phyloP scores from a whole-genome alignment of 2,113 vertebrate genomes.

The Pelecanus crispus region DNA sequence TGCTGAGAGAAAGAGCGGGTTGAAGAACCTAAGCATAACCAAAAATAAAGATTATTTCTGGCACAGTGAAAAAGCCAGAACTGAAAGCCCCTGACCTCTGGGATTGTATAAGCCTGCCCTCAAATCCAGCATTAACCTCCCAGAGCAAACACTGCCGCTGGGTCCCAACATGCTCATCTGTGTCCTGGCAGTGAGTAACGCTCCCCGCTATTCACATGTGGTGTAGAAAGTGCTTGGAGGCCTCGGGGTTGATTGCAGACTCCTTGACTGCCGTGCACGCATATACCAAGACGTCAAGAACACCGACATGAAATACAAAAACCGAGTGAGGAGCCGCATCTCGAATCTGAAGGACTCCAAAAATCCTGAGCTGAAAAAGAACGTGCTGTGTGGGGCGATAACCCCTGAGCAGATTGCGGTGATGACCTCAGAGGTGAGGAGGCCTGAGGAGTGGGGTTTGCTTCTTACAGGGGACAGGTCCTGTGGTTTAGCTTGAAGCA shows the following conservation, averaged over 20 bases:
- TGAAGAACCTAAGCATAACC: background rate
- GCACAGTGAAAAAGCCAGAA: background rate
- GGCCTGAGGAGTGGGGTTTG: background rate
- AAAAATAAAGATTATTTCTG: background rate
- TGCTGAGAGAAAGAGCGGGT: background rate
- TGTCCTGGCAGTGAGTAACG: background rate
- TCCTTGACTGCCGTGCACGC: constrained; percentile 81
- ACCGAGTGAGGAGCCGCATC: constrained; percentile 88
- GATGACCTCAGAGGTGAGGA: constrained; percentile 90
- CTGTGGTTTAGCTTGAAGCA: background rate
- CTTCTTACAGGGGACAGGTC: background rate
- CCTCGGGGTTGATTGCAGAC: background rate
- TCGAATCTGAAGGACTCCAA: constrained; percentile 95
- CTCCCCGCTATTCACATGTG: background rate
- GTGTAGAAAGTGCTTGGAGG: background rate
- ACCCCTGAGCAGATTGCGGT: constrained; percentile 82
- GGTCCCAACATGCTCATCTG: background rate
- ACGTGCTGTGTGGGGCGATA: constrained; percentile 87
- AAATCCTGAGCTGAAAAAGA: constrained; percentile 89
- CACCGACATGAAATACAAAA: constrained; percentile 93
- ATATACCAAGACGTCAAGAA: constrained; percentile 91
- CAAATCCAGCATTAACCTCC: background rate
- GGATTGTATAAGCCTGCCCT: background rate
- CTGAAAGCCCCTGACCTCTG: background rate
- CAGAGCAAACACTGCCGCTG: background rate